These are phyloP conservation scores for Drosophila varians DNA, from an alignment of 1,140 invertebrate species.

Conservation along the genomic window DNA sequence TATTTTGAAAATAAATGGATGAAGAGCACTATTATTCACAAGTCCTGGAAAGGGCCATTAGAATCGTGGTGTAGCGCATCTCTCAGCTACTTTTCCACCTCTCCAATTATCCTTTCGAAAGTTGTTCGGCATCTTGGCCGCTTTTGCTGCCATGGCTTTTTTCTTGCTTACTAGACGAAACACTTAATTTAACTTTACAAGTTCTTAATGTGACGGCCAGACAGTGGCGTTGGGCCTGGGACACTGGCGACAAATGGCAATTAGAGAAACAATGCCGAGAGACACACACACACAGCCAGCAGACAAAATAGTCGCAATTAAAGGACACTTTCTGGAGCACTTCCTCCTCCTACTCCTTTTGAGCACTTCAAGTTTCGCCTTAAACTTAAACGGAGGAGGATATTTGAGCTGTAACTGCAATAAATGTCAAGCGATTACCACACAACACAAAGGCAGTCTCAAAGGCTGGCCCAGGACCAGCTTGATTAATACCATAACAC, in stretches of 20 bases:
- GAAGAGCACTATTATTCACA: too few relatives aligned
- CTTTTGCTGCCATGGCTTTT: constrained; percentile 54
- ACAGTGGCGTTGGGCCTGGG: constrained; percentile 31
- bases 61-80: background rate
- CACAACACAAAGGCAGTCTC: constrained; percentile 43
- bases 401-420: constrained; percentile 54
- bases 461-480: constrained; percentile 31
- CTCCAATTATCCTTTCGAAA: constrained; percentile 42
- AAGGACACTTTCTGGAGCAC: constrained; percentile 29
- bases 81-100: constrained; percentile 17
- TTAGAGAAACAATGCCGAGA: constrained; percentile 67
- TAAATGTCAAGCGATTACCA: constrained; percentile 77
- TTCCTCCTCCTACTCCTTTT: background rate
- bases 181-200: constrained; percentile 82
- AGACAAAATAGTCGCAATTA: constrained; percentile 59
- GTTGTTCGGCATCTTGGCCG: constrained; percentile 56
- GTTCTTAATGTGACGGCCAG: constrained; percentile 78
- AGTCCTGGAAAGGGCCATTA: constrained; percentile 3
- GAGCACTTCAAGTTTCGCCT: constrained; percentile 12
- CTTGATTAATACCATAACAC: constrained; percentile 80
- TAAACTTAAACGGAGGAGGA: constrained; percentile 47
- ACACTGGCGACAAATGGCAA: constrained; percentile 64
- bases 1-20: too few relatives aligned
- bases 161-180: constrained; percentile 71
- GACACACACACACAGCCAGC: constrained; percentile 3